Conservation (phyloP, 2,888 invertebrate species). For the Cosmia pyralina region DNA sequence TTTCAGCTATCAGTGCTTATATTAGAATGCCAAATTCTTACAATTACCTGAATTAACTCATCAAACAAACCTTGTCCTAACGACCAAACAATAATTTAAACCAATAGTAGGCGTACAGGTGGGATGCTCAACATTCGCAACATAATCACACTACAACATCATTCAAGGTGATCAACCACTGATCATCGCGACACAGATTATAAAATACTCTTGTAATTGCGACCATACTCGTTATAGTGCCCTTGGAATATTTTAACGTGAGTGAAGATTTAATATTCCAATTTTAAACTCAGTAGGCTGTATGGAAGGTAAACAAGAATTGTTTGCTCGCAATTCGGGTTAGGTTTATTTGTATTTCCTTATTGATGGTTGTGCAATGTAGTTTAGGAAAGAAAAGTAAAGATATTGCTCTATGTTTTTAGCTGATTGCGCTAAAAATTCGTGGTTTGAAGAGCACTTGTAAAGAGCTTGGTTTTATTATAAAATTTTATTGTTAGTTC, state of each 20-base stretch:
- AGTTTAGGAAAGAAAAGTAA: slow-evolving; percentile 6
- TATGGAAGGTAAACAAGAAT: slow-evolving; percentile 36
- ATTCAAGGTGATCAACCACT: slow-evolving; percentile 62
- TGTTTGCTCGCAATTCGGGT: slow-evolving; percentile 23
- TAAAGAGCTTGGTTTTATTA: not conserved
- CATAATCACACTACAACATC: slow-evolving; percentile 25
- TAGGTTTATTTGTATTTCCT: slow-evolving; percentile 35
- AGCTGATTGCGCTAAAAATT: not conserved
- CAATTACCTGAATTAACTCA: not conserved
- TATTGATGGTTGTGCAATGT: slow-evolving; percentile 1
- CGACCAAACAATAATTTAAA: not conserved
- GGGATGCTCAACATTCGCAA: slow-evolving; percentile 52
- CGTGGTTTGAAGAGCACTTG: not conserved
- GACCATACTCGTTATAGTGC: slow-evolving; percentile 40
- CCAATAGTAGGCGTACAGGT: slow-evolving; percentile 49
- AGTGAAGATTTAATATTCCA: slow-evolving; percentile 55
- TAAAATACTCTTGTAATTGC: slow-evolving; percentile 62
- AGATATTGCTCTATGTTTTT: slow-evolving; percentile 16
- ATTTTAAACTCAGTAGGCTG: slow-evolving; percentile 26
- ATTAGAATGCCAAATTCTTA: not conserved
- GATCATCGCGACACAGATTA: slow-evolving; percentile 62
- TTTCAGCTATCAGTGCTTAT: not conserved
- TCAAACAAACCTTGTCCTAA: slow-evolving; percentile 6
- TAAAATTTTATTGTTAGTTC: not conserved
- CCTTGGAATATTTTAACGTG: slow-evolving; percentile 55